Base-by-base conservation (phyloP, 1,140 invertebrate genomes). In the Drosophila kanapiae region DNA sequence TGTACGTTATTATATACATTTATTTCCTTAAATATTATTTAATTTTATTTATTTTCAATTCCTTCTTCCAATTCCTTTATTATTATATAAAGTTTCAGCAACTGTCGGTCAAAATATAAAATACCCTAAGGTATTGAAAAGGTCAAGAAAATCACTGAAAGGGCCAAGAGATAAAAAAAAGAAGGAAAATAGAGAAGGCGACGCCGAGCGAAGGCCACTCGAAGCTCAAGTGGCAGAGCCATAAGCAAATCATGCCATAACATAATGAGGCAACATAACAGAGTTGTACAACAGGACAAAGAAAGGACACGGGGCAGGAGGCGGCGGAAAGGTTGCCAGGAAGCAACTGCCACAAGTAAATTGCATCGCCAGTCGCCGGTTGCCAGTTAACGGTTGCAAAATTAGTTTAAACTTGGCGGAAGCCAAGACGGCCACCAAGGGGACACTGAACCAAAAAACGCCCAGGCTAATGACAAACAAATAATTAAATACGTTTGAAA, bases 341-440 rank as follows among this genome's bases (percentile, higher is more conserved):
- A 84, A 80, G 81, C 85, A 59, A 90, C 67, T 80, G 78, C 69
- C 49, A 60, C 81, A 77, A 62, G 77, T 49, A 83, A 87, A 87
- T 87, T 88, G 80, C 77, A 88, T 78, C 82, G 69, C 64, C 60
- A 43, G 60, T 71, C 53, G 56, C 71, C 60, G 74, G 57, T 82
- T 78, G 69, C 83, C 84, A 74, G 80, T 87, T 83, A 87, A 79
- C 70, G 71, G 85, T 82, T 82, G 83, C 82, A 82, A 91, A 90
- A 90, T 90, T 90, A 90, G 85, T 90, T 90, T 90, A 85, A 85
- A 91, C 70, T 78, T 82, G 69, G 75, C 85, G 85, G 85, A 90
- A 82, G 78, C 60, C 35, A 88, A 69, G 51, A 48, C 54, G 59
- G 35, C 33, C 23, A 40, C 47, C 59, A 79, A 60, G 35, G 35